Percentiles rank a stretch among this genome's conserved stretches.
Conservation (phyloP, 1,140 invertebrate species). For the Euborellia annulipes region DNA sequence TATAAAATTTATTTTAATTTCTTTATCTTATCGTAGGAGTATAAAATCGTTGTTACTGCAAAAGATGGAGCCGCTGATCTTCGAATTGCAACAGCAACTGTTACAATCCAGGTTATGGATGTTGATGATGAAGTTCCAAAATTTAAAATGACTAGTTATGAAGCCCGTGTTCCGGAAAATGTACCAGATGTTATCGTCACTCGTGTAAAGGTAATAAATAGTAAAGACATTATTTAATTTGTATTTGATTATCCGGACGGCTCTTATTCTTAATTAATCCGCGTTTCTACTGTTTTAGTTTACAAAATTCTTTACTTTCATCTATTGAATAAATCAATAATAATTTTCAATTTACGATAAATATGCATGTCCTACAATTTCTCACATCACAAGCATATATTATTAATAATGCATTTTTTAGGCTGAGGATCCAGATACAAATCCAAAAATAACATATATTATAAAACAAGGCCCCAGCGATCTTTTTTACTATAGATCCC, state of each 20-base stretch:
- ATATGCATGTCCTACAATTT: too few relatives aligned
- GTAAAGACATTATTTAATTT: too few relatives aligned
- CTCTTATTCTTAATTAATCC: too few relatives aligned
- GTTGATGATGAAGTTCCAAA: constrained; percentile 69
- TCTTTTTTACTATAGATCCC: constrained; percentile 64
- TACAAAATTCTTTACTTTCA: too few relatives aligned
- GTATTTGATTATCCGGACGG: too few relatives aligned
- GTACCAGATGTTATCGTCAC: constrained; percentile 54
- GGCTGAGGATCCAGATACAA: constrained; percentile 64
- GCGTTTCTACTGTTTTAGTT: too few relatives aligned
- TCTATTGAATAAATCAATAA: too few relatives aligned
- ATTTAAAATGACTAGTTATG: constrained; percentile 55
- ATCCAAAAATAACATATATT: constrained; percentile 61
- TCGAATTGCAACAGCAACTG: constrained; percentile 70
- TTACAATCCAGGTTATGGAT: constrained; percentile 64
- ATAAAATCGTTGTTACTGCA: constrained; percentile 73
- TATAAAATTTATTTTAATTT: constrained; percentile 5
- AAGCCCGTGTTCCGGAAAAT: constrained; percentile 69
- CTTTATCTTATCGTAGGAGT: constrained; percentile 35
- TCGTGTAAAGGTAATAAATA: constrained; percentile 42
- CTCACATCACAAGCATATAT: too few relatives aligned
- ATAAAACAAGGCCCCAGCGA: constrained; percentile 65
- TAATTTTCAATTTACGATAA: too few relatives aligned
- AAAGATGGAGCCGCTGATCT: constrained; percentile 72
- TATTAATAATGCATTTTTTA: too few relatives aligned